Base-by-base conservation (phyloP, 2,113 vertebrate genomes). In the Urocitellus parryii region DNA sequence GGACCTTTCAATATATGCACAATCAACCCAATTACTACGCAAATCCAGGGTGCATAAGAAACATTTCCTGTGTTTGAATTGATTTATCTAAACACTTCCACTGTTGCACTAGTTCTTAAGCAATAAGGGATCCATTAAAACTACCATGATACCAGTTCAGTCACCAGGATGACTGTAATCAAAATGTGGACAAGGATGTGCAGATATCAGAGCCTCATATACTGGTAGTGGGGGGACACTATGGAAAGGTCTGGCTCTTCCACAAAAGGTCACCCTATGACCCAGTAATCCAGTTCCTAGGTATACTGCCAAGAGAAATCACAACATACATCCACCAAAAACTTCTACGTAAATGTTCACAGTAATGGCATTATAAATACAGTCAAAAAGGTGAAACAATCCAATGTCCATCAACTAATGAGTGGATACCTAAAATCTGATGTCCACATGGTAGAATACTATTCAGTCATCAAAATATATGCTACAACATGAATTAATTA, bases 361-460 rank as follows among this genome's bases (percentile, higher is more conserved):
- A n/a, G 51, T 18, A 87, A 51, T 51, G 48, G 24, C 27, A 74
- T 76, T 72, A 82, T 51, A 68, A 70, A 37, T 42, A 63, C 0
- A 93, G 58, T 32, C 87, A 70, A 48, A 96, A 68, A 76, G 67
- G 67, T 39, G 42, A 96, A 96, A 89, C 34, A 92, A 86, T 42
- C 63, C 74, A 86, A 94, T 67, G n/a, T 14, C 51, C 48, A 93
- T 51, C 58, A 89, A 58, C 17, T 91, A 95, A 94, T 20, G 8
- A 48, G 45, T 14, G 4, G 22, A 56, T 51, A 93, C 65, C 53
- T 42, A 94, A 92, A 95, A 84, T 24, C 67, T 24, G 34, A 48
- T 24, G 10, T 58, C 77, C 45, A 88, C 32, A 90, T 20, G 81
- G 32, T 24, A 16, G 72, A 92, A 39, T 85, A 91, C 13, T 83